Evolutionary conservation across 2,797 vertebrate genomes (phyloP), one percentile per base, ranked within the genome.

Genomic region (Semaprochilodus insignis): DNA sequence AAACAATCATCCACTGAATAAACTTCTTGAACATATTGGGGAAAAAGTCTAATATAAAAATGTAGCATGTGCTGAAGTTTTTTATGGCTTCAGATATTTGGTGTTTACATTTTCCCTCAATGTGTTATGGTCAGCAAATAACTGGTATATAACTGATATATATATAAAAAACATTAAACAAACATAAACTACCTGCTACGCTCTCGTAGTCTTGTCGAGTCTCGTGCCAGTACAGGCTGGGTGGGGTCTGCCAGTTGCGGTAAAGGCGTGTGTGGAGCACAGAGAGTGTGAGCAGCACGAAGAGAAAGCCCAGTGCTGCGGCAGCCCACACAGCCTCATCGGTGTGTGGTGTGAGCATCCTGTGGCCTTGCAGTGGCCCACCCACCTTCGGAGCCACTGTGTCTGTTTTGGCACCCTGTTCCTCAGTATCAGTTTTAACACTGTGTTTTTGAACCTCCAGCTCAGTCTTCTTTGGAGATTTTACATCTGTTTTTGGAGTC

Each of bases 321-420:
- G 96, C 96, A 0, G 97, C 97, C 97, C 97, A 98, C 74, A 94
- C 91, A 0, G 96, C 97, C 83, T 98, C 97, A 5, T 97, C 94
- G 0, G 95, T 95, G 78, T 94, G 95, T 0, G 91, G 94, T 2
- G 94, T 95, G 59, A 90, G 92, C 0, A 83, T 89, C 71, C 87
- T 40, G 6, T 71, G 51, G 1, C 76, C 85, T 78, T 2, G 82
- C 21, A 67, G 21, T 11, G 86, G 4, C 13, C 62, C 6, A 13
- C 74, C 51, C 27, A 81, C 48, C 16, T 44, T 44, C 11, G 82
- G 55, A 73, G 34, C 74, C 0, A 54, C 31, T 8, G 63, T 78
- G 72, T 75, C 55, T 23, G 16, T 83, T 21, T 81, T 3, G 78
- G 74, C 17, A 81, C 81, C 55, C 40, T 57, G 71, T 6, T 81